Evolutionary conservation across 2,888 invertebrate genomes (phyloP), one percentile per base, ranked within the genome.

Genomic region (Chaetogeoica ovagalla): DNA sequence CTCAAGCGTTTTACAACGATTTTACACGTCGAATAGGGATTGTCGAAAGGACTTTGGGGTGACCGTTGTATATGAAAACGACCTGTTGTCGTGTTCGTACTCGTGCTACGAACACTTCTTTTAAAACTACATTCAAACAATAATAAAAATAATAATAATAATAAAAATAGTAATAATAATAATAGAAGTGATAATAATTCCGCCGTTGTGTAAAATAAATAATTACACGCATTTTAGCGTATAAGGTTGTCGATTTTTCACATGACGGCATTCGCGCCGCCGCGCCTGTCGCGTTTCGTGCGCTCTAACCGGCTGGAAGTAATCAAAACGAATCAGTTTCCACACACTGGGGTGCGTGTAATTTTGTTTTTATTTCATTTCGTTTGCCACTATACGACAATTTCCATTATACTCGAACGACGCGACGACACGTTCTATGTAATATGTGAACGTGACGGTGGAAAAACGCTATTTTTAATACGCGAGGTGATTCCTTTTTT

Each of bases 321-420:
- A 74, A 73, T 73, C 62, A 62, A 73, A 73, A 74, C 52, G 63
- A 65, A 74, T 74, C 73, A 37, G 55, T 74, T 65, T 74, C 52
- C 15, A 21, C 60, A 23, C 59, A 17, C 70, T 8, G 7, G 13
- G 0, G 23, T 11, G 48, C 13, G 59, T 21, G 60, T 19, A 43
- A 48, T 48, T 43, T 43, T 43, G 8, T 43, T 43, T 43, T 43
- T 43, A 43, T 43, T 72, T 62, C 15, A 43, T 43, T 72, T 62
- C 15, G 1, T 19, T 21, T 48, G 17, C 43, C 21, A 21, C 39
- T 48, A 30, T 30, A 5, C 21, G 59, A 71, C 17, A 71, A 71
- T 43, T 15, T 21, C 59, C 59, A 23, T 71, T 71, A 71, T 15
- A 43, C n/a, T 30, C 17, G 62, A 48, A 73, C 23, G 23, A 8